Percentiles rank a stretch among this genome's conserved stretches.
These are phyloP conservation scores for Pseudomyrmex sp. DNA, from an alignment of 1,140 invertebrate species.

Conservation along the genomic window DNA sequence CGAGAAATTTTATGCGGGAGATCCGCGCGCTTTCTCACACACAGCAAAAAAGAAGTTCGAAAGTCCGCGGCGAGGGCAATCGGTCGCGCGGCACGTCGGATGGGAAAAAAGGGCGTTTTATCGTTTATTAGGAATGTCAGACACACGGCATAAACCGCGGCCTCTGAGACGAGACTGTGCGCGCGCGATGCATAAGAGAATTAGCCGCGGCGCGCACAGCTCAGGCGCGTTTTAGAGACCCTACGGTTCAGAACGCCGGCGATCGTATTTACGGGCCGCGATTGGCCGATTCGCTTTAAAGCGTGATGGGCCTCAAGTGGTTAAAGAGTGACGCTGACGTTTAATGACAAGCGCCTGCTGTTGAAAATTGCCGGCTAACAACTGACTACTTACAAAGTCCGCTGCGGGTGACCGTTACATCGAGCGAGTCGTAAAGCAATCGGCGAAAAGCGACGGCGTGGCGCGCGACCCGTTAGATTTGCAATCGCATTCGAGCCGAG, in stretches of 20 bases:
- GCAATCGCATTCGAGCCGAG: slow-evolving; percentile 28
- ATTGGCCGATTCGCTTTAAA: slow-evolving; percentile 67
- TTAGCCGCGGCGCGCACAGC: slow-evolving; percentile 31
- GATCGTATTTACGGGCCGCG: slow-evolving; percentile 56
- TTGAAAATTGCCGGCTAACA: slow-evolving; percentile 64
- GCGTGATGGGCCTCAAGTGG: slow-evolving; percentile 66
- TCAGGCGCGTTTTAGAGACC: slow-evolving; percentile 37
- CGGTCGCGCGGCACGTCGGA: neutral
- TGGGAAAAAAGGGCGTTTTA: slow-evolving; percentile 9
- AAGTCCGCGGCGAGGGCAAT: neutral
- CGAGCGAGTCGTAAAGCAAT: slow-evolving; percentile 57
- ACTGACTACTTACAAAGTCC: slow-evolving; percentile 63
- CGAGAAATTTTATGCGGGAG: too few relatives aligned
- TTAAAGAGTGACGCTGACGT: slow-evolving; percentile 65
- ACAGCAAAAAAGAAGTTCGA: neutral
- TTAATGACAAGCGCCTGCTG: slow-evolving; percentile 66
- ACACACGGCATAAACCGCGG: slow-evolving; percentile 39
- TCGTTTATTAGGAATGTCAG: slow-evolving; percentile 32
- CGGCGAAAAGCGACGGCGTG: slow-evolving; percentile 46
- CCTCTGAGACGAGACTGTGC: slow-evolving; percentile 1
- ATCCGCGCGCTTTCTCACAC: too few relatives aligned
- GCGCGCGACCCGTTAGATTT: slow-evolving; percentile 42
- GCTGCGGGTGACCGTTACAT: slow-evolving; percentile 60
- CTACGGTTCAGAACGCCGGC: slow-evolving; percentile 38
- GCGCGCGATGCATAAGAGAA: slow-evolving; percentile 47